phyloP scores from a whole-genome alignment of 2,113 vertebrate genomes.

The Muntiacus reevesi region DNA sequence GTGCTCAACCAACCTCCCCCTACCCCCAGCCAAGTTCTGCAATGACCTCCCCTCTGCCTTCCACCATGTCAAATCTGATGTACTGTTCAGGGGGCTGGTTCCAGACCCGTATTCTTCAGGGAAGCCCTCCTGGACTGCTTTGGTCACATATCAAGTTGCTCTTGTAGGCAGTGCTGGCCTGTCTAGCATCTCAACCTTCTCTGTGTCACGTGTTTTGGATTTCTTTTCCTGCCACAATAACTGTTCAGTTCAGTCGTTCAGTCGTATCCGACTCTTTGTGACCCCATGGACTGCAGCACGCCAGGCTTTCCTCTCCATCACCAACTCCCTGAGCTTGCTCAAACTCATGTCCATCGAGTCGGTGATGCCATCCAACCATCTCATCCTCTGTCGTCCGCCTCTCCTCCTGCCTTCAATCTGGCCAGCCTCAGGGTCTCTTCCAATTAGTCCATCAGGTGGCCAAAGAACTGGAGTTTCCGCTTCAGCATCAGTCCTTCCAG shows the following conservation, averaged over 20 bases:
- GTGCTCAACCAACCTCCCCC: not conserved
- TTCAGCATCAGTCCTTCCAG: not conserved
- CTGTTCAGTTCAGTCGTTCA: not conserved
- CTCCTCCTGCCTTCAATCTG: not conserved
- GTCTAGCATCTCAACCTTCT: not conserved
- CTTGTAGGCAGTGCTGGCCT: not conserved
- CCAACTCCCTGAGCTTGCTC: not conserved
- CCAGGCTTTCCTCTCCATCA: not conserved
- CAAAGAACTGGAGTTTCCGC: not conserved
- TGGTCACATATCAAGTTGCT: not conserved
- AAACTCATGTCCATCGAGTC: not conserved
- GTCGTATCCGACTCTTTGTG: not conserved
- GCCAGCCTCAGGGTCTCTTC: not conserved
- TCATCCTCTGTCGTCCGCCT: not conserved
- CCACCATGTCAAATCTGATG: not conserved
- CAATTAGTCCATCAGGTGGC: not conserved
- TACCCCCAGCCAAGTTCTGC: not conserved
- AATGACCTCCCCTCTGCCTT: constrained; percentile 1
- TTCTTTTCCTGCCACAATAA: not conserved
- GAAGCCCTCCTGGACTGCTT: not conserved
- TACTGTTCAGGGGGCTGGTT: not conserved
- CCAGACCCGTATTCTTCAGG: not conserved
- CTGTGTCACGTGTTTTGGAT: not conserved
- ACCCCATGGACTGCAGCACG: not conserved
- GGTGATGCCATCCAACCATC: not conserved